Conservation (phyloP, 2,113 vertebrate genomes). For the Pteropus alecto region DNA sequence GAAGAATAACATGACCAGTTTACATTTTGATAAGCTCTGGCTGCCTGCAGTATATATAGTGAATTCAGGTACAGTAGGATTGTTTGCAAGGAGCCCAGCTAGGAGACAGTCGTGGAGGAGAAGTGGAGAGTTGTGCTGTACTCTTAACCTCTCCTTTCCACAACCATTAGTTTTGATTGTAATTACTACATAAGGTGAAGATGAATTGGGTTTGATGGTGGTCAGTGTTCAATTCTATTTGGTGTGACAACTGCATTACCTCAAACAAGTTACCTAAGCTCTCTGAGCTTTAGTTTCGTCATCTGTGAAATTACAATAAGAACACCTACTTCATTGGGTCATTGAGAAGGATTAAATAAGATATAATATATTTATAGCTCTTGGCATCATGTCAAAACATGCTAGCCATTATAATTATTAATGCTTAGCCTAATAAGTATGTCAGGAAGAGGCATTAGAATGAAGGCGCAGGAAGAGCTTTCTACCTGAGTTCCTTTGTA, state of each 20-base stretch:
- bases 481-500: background rate
- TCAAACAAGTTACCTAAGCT: background rate
- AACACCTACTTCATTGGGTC: background rate
- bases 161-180: background rate
- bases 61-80: background rate
- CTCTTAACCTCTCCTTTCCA: background rate
- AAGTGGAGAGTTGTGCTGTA: background rate
- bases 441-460: background rate
- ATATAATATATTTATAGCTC: background rate
- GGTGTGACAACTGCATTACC: background rate
- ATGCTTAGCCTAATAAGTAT: background rate
- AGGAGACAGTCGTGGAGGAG: background rate
- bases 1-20: background rate
- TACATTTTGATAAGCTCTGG: background rate
- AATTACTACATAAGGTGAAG: background rate
- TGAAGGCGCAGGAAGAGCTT: background rate
- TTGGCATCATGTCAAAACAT: constrained; percentile 1
- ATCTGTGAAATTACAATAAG: constrained; percentile 30
- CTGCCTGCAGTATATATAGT: background rate
- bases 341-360: background rate
- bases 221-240: background rate
- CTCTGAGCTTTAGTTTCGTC: background rate
- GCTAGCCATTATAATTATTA: background rate
- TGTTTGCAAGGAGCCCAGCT: background rate
- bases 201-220: background rate